Evolutionary conservation across 2,113 vertebrate species (phyloP), one percentile per base, ranked within the genome.

Genomic region (Gambusia affinis): DNA sequence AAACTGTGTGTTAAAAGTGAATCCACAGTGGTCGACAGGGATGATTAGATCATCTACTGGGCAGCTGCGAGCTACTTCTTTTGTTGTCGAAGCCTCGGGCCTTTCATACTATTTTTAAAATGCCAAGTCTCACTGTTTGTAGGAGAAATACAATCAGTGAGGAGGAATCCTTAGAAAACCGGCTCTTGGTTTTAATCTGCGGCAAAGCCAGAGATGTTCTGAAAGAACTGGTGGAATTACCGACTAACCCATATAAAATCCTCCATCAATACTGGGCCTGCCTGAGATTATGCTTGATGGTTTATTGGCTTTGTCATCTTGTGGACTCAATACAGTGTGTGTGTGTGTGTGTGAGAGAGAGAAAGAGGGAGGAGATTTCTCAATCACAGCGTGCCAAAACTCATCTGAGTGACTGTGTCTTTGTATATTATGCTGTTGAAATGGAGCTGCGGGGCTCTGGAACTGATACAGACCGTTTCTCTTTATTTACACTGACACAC

Each of bases 381-480:
- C 65, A 75, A 76, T 72, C 67, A 61, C 37, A 64, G 57, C 62
- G 2, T 73, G 69, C 70, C 75, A 84, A 60, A 73, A 84, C 76
- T 60, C 76, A 78, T 84, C 47, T 80, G 37, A 24, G 73, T 29
- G 70, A 72, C 66, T 63, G 54, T 42, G 39, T 73, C 67, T 75
- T 61, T 83, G 78, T 82, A 35, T 80, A 60, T 80, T 64, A 64
- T 74, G 22, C 44, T 73, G 77, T 51, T 80, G 82, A 84, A 84
- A 85, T 76, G 79, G 79, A 83, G 79, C 76, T 78, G 78, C 64
- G 54, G 73, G 72, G 79, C 42, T 78, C 73, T 85, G 79, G 69
- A 76, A 77, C 67, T 62, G 75, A 91, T 73, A 67, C 67, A 82
- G 54, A 64, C 69, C 27, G 70, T 72, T 73, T 78, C 67, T 77